Evolutionary conservation across 1,140 invertebrate species (phyloP).

Genomic region (Helicorthomorpha holstii): DNA sequence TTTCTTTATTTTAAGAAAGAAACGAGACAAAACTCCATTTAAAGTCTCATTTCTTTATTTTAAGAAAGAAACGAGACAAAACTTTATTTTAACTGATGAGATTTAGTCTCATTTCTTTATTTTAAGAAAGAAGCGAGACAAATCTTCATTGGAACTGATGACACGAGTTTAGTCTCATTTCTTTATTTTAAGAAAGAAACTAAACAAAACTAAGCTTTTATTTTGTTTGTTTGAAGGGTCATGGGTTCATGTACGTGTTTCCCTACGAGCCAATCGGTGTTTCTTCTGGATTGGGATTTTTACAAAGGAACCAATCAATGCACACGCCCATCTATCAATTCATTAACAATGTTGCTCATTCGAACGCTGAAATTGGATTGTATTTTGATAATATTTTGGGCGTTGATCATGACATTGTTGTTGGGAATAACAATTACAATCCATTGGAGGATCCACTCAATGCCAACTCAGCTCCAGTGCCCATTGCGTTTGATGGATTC

Average conservation of each 20-base stretch:
- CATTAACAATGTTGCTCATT: constrained; percentile 16
- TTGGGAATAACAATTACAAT: constrained; percentile 6
- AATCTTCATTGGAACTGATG: too few relatives aligned
- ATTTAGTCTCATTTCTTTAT: too few relatives aligned
- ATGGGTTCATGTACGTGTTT: constrained; percentile 14
- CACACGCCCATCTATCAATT: constrained; percentile 12
- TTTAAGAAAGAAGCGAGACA: too few relatives aligned
- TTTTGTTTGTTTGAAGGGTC: constrained; percentile 10
- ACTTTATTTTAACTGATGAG: too few relatives aligned
- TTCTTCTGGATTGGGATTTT: constrained; percentile 10
- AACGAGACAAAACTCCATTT: too few relatives aligned
- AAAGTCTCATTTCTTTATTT: too few relatives aligned
- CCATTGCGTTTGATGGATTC: constrained; percentile 3
- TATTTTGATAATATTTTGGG: constrained; percentile 7
- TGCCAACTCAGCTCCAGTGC: constrained; percentile 1
- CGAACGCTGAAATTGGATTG: constrained; percentile 7
- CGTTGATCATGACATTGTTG: background rate
- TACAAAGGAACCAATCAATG: constrained; percentile 11
- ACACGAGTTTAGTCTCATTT: background rate
- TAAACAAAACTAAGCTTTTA: too few relatives aligned
- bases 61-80: too few relatives aligned
- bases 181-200: too few relatives aligned
- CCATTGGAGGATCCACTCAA: constrained; percentile 5
- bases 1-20: too few relatives aligned
- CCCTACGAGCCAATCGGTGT: constrained; percentile 12